Evolutionary conservation across 2,113 vertebrate species (phyloP).

Genomic region (Aspiorhynchus laticeps): DNA sequence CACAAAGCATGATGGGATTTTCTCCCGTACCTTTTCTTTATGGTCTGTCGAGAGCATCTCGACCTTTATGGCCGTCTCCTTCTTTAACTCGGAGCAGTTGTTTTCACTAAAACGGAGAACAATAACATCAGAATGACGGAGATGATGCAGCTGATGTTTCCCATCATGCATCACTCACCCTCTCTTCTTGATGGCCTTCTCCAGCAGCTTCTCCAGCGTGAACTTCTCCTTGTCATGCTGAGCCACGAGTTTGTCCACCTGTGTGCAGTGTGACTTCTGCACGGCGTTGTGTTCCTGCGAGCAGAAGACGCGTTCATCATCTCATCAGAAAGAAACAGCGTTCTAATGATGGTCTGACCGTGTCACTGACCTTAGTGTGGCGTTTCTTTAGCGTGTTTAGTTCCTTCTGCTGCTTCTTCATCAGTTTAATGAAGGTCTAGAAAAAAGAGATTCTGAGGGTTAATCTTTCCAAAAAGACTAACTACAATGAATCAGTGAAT

Average conservation of each 20-base stretch:
- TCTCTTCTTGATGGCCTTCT: constrained; percentile 96
- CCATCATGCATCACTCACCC: constrained; percentile 75
- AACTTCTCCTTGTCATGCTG: constrained; percentile 94
- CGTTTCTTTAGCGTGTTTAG: constrained; percentile 93
- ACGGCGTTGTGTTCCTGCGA: constrained; percentile 90
- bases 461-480: background rate
- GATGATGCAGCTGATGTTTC: background rate
- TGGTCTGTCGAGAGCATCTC: constrained; percentile 89
- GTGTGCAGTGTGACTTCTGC: constrained; percentile 95
- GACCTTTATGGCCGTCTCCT: constrained; percentile 97
- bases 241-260: constrained; percentile 95
- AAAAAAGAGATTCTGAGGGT: constrained; percentile 14
- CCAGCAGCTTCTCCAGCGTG: constrained; percentile 88
- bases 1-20: background rate
- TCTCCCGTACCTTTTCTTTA: constrained; percentile 89
- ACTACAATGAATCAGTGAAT: background rate
- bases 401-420: constrained; percentile 98
- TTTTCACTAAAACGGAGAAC: constrained; percentile 82
- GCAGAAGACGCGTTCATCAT: constrained; percentile 37
- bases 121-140: background rate
- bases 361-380: constrained; percentile 86
- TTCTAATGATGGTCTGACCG: background rate
- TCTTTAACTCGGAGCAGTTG: constrained; percentile 96
- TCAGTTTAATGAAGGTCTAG: constrained; percentile 91
- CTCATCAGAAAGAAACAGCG: background rate